Evolutionary conservation across 2,888 invertebrate species (phyloP), one percentile per base, ranked within the genome.

Genomic region (Oconnorella tubifera): DNA sequence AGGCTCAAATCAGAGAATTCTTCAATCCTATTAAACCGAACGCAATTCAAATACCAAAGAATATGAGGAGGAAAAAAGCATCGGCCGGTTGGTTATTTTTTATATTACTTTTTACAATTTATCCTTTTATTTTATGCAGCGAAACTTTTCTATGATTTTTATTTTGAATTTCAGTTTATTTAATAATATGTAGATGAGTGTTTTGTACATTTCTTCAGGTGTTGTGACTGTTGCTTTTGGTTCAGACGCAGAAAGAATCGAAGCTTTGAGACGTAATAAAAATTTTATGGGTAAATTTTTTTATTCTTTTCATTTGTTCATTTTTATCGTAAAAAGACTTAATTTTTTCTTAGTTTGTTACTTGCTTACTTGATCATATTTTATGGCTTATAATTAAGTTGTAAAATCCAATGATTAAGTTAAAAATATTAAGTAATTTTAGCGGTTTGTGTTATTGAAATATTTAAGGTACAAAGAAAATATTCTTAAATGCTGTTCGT

Each of bases 241-340:
- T 4, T 19, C 53, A 23, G 25, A 6, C 6, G 53, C 53, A 6
- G 53, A 51, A 6, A 6, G 14, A 6, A 23, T 23, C 25, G 53
- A 6, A 51, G 53, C 53, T 19, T 19, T 51, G 53, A 10, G 53
- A 23, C 53, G 53, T 19, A 51, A 51, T 51, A 51, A 51, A 51
- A 51, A 51, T 25, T 51, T 51, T 25, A 51, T 51, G 10, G 53
- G 53, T 51, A 51, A 40, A 14, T 40, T 10, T 40, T 10, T 19
- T 10, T 40, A 40, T 14, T 40, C 19, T 14, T 10, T 40, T 40
- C 10, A 40, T 40, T 40, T 14, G 40, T 40, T 40, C 10, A 40
- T 40, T 40, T 40, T 40, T 40, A 19, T 40, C 4, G 14, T 6
- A 19, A 51, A 27, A 19, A 19, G 4, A 19, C 23, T 51, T 27